Conservation (phyloP, 2,113 vertebrate species). For the Hepsetus odoe region DNA sequence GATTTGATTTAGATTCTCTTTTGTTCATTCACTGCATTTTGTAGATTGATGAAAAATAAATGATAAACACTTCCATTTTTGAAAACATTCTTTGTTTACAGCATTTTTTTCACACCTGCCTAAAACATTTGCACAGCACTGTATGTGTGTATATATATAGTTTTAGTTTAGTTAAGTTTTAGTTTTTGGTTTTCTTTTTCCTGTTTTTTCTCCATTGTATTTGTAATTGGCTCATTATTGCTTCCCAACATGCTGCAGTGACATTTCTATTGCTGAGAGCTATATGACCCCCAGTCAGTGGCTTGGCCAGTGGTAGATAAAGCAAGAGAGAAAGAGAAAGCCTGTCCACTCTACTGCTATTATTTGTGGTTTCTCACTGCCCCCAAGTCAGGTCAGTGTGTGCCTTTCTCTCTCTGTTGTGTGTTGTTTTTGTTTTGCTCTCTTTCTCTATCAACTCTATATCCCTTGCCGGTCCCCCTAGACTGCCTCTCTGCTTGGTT, state of each 20-base stretch:
- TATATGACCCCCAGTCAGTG: constrained; percentile 7
- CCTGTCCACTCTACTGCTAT: not conserved
- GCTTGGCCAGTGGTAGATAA: not conserved
- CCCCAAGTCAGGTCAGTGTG: not conserved
- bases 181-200: not conserved
- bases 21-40: too few species aligned
- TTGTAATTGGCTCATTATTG: constrained; percentile 1
- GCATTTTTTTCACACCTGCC: too few species aligned
- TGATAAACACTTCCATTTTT: too few species aligned
- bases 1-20: too few species aligned
- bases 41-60: too few species aligned
- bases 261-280: not conserved
- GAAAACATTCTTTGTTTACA: too few species aligned
- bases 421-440: constrained; percentile 17
- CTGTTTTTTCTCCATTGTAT: not conserved
- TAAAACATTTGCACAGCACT: too few species aligned
- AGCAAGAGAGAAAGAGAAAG: not conserved
- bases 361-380: not conserved
- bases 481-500: not conserved
- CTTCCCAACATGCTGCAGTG: not conserved
- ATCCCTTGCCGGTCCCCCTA: constrained; percentile 9
- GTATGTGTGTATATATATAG: too few species aligned
- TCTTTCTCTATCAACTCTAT: constrained; percentile 21
- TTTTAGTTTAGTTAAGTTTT: too few species aligned
- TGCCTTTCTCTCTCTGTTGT: constrained; percentile 5